Evolutionary conservation across 2,888 invertebrate species (phyloP).

Genomic region (Epinotia demarniana): DNA sequence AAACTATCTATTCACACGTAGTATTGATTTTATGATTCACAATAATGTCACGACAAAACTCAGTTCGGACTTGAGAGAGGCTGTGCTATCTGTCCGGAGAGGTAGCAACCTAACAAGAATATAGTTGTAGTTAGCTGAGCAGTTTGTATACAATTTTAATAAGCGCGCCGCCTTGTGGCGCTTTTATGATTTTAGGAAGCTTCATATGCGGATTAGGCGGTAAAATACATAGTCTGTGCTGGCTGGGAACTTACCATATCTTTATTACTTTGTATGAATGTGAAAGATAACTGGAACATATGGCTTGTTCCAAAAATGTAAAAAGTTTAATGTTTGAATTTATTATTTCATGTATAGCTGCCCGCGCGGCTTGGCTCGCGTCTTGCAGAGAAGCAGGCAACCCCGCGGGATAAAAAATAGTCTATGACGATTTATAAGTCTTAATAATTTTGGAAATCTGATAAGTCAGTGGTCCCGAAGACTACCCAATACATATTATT

Average conservation of each 20-base stretch:
- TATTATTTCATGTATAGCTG: too few species aligned
- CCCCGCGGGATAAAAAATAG: too few species aligned
- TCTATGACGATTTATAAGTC: too few species aligned
- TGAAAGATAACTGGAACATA: conserved; percentile 7
- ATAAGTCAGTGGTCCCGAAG: too few species aligned
- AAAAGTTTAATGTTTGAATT: not conserved
- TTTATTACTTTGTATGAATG: conserved; percentile 20
- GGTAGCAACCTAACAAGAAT: conserved; percentile 38
- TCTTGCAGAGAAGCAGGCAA: too few species aligned
- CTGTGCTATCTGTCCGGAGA: conserved; percentile 4
- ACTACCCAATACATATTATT: too few species aligned
- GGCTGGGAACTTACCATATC: not conserved
- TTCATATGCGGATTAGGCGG: conserved; percentile 26
- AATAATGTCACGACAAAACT: not conserved
- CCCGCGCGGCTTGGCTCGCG: too few species aligned
- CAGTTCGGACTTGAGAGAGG: not conserved
- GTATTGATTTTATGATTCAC: not conserved
- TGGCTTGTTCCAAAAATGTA: not conserved
- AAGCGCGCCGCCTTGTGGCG: conserved; percentile 32
- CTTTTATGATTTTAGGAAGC: conserved; percentile 38
- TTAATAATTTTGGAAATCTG: too few species aligned
- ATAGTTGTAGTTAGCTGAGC: conserved; percentile 37
- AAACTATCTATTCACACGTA: too few species aligned
- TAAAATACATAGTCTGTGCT: conserved; percentile 32
- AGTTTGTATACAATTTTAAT: conserved; percentile 44